phyloP scores from a whole-genome alignment of 2,797 vertebrate species.

The Helostoma temminkii region DNA sequence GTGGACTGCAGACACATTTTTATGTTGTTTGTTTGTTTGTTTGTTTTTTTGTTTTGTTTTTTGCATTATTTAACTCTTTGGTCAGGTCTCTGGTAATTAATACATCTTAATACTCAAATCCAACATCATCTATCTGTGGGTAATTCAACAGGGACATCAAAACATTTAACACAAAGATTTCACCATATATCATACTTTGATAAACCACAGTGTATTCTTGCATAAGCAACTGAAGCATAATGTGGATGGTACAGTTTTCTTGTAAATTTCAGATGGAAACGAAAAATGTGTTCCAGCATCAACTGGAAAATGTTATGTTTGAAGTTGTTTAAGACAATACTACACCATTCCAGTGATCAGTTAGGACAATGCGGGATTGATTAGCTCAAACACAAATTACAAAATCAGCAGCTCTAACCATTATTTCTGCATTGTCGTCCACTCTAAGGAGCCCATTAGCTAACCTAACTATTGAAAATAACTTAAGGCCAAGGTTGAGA shows the following conservation, averaged over 20 bases:
- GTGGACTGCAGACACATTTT: too few relatives aligned
- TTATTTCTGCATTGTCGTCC: not conserved
- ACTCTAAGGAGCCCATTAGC: slow-evolving; percentile 10
- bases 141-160: not conserved
- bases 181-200: not conserved
- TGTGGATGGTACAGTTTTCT: not conserved
- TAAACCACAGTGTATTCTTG: not conserved
- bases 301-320: not conserved
- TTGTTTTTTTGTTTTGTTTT: too few relatives aligned
- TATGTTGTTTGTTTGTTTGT: too few relatives aligned
- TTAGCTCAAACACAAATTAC: not conserved
- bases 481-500: slow-evolving; percentile 23
- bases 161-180: not conserved
- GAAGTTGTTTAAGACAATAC: not conserved
- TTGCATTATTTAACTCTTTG: slow-evolving; percentile 4
- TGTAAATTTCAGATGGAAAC: not conserved
- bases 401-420: not conserved
- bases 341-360: not conserved
- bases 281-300: not conserved
- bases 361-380: slow-evolving; percentile 14
- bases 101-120: slow-evolving; percentile 57
- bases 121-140: slow-evolving; percentile 39
- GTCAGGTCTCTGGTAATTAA: slow-evolving; percentile 35
- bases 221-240: not conserved
- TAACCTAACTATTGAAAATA: slow-evolving; percentile 1